Conservation (phyloP, 2,888 invertebrate genomes). For the Microplitis deprimator region DNA sequence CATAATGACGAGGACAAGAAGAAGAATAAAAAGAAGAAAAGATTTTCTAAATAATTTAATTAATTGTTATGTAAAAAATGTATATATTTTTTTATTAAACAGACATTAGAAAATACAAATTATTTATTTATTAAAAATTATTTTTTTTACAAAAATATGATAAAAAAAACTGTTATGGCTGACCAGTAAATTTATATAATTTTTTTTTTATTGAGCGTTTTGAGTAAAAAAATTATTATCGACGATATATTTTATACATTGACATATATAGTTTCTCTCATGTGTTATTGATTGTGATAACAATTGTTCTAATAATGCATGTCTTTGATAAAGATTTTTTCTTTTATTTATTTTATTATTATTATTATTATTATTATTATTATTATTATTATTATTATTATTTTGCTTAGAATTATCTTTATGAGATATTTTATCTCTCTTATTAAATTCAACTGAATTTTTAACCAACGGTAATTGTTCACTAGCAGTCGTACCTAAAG, state of each 20-base stretch:
- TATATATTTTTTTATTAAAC: conserved; percentile 36
- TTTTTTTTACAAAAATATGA: conserved; percentile 18
- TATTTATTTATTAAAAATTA: conserved; percentile 8
- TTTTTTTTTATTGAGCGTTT: conserved; percentile 55
- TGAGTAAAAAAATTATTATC: conserved; percentile 81
- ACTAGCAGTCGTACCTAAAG: neutral
- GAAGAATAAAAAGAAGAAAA: conserved; percentile 51
- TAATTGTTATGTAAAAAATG: neutral
- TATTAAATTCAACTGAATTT: neutral
- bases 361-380: conserved; percentile 33
- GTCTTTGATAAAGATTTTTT: conserved; percentile 42
- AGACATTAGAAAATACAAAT: conserved; percentile 32
- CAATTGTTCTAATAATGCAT: conserved; percentile 78
- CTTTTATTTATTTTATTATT: conserved; percentile 9
- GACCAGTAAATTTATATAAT: too few relatives aligned
- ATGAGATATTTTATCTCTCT: neutral
- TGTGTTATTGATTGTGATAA: conserved; percentile 85
- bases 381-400: conserved; percentile 30
- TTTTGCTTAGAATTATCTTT: neutral
- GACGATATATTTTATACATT: conserved; percentile 87
- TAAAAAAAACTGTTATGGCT: too few relatives aligned
- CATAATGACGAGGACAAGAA: conserved; percentile 36
- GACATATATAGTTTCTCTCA: conserved; percentile 89
- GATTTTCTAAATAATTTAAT: conserved; percentile 48
- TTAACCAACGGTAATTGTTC: neutral